Base-by-base conservation (phyloP, 2,797 vertebrate species). In the Spinibarbus caldwelli region DNA sequence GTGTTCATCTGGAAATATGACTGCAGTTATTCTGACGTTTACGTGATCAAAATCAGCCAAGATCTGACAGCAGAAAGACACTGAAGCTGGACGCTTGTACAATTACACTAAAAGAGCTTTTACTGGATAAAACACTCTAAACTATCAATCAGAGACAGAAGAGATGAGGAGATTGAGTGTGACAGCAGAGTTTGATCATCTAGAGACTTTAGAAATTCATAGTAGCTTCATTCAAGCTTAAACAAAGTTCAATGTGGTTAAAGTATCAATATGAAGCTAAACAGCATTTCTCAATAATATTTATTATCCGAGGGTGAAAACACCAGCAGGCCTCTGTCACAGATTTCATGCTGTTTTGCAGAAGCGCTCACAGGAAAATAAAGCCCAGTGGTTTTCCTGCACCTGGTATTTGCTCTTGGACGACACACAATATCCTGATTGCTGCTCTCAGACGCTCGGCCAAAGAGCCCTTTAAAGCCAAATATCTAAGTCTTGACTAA, bases 321-420 rank as follows among this genome's bases (percentile, higher is more conserved):
- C 59, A 17, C 29, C 59, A 64, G 59, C 59, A 64, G 59, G n/a
- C 11, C 57, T 62, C n/a, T 1, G 49, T 72, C 38, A 75, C 41
- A 73, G 34, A 72, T 81, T 64, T 68, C 41, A 52, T 17, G 11
- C 10, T 73, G 21, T 80, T 62, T 52, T n/a, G 23, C 64, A 70
- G 49, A 70, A 70, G 59, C 38, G 15, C 41, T 83, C 83, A 78
- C 77, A 82, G 71, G 83, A 72, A 84, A 43, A 76, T 23, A 52
- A 76, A 76, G 47, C 21, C 49, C 75, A 83, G 68, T 70, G 83
- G 83, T 86, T 90, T 88, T 87, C 86, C 88, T 57, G 59, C 84
- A 72, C 75, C 86, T 79, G 82, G 88, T 81, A 85, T 91, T 90
- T 82, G 70, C 62, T 84, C 84, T 73, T 89, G 88, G 87, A 90